These are phyloP conservation scores for Carcharodon carcharias DNA, from an alignment of 2,797 vertebrate genomes.

Conservation along the genomic window DNA sequence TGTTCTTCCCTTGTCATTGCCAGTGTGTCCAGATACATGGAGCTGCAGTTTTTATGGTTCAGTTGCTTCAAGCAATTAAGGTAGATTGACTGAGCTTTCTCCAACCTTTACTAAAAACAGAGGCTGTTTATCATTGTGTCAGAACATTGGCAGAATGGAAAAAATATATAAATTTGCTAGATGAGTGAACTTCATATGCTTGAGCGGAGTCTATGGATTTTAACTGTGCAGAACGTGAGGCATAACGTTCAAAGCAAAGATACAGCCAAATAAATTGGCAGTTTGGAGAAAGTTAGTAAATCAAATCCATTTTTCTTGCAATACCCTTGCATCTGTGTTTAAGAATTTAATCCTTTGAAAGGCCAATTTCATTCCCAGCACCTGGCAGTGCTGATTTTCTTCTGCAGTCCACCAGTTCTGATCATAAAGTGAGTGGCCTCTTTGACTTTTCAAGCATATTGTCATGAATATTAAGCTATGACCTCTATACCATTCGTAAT, in stretches of 20 bases:
- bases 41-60: conserved; percentile 53
- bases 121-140: conserved; percentile 61
- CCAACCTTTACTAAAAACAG: conserved; percentile 53
- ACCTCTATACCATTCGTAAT: no score
- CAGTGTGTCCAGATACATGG: conserved; percentile 44
- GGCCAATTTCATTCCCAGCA: conserved; percentile 18
- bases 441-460: conserved; percentile 11
- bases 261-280: background rate
- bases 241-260: conserved; percentile 6
- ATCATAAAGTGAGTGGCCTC: background rate
- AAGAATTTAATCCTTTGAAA: conserved; percentile 22
- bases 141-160: conserved; percentile 56
- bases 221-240: conserved; percentile 44
- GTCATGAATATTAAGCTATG: background rate
- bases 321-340: background rate
- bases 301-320: conserved; percentile 27
- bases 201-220: conserved; percentile 55
- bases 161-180: conserved; percentile 65
- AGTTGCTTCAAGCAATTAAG: conserved; percentile 57
- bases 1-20: background rate
- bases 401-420: background rate
- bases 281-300: conserved; percentile 13
- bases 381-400: conserved; percentile 5
- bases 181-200: conserved; percentile 49
- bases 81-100: conserved; percentile 48